Evolutionary conservation across 2,888 invertebrate genomes (phyloP), one percentile per base, ranked within the genome.

Genomic region (Idaea biselata): DNA sequence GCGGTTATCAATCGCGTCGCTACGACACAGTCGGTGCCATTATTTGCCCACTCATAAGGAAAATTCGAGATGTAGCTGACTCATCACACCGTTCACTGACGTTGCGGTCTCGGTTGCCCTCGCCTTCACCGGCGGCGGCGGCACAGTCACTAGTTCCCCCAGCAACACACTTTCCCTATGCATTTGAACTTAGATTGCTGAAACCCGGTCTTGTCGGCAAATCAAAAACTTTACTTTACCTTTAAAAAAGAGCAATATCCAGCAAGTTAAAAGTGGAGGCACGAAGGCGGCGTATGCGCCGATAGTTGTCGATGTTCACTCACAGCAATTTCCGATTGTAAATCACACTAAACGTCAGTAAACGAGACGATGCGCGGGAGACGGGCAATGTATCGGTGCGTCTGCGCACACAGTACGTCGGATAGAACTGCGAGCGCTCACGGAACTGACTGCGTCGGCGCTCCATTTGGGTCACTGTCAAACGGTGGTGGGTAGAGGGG

Each of bases 381-480:
- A 66, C 70, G 70, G 68, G 75, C 70, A 66, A 68, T 31, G 60
- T 44, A 44, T 44, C 65, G 63, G 68, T 63, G 63, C 64, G 64
- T 73, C 71, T 75, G 71, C 65, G 74, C 74, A 72, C 76, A 65
- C 64, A 57, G 68, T 66, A 79, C 86, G 84, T 83, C 80, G 70
- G 70, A 68, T 75, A 68, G 70, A 72, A 77, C 73, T 78, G 81
- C 85, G 85, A 82, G 84, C 86, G 82, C 88, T 89, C 88, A 86
- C 91, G 89, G 91, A 88, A 91, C 91, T 88, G 88, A 91, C 80
- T 89, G 89, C 90, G 91, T 86, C 82, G 85, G 88, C 89, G 89
- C 84, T 82, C 89, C 89, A 91, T 91, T 90, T 91, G 88, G 91
- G 91, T 91, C 91, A 91, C 91, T 92, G 91, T 91, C 91, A 91